These are phyloP conservation scores for Nebria brevicollis DNA, from an alignment of 2,888 invertebrate species.

Conservation along the genomic window DNA sequence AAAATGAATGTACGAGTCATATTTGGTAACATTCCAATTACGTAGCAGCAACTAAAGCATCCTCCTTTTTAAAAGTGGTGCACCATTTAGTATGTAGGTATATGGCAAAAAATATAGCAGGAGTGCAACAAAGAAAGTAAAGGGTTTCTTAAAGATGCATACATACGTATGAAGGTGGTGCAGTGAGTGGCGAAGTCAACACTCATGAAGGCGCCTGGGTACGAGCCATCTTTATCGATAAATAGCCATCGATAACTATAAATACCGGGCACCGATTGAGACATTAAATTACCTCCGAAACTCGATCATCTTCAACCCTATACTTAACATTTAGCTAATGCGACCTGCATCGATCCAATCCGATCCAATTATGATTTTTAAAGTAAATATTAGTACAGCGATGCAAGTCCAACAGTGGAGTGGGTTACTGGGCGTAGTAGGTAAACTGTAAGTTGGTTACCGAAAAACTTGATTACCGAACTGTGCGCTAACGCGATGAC, in stretches of 20 bases:
- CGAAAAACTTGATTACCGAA: not conserved
- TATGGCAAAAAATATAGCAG: not conserved
- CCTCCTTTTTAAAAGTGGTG: not conserved
- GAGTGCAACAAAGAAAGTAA: not conserved
- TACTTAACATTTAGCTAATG: constrained; percentile 62
- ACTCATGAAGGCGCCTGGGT: not conserved
- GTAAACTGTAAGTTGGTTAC: not conserved
- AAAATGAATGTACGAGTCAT: no score
- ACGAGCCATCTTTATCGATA: not conserved
- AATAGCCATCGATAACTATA: not conserved
- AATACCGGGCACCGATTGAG: constrained; percentile 18
- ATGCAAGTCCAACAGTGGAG: not conserved
- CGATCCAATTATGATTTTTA: constrained; percentile 46
- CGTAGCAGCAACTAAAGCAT: no score
- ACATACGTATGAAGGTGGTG: not conserved
- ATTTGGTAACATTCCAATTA: no score
- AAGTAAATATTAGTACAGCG: constrained; percentile 45
- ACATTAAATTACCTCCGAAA: constrained; percentile 29
- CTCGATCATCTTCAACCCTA: constrained; percentile 55
- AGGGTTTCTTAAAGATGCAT: not conserved
- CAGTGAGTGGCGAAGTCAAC: not conserved
- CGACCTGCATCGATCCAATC: constrained; percentile 49
- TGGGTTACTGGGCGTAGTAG: not conserved
- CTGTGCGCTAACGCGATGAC: constrained; percentile 30
- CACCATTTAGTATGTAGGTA: not conserved